These are phyloP conservation scores for Neoitamus cyanurus DNA, from an alignment of 2,888 invertebrate species.

Conservation along the genomic window DNA sequence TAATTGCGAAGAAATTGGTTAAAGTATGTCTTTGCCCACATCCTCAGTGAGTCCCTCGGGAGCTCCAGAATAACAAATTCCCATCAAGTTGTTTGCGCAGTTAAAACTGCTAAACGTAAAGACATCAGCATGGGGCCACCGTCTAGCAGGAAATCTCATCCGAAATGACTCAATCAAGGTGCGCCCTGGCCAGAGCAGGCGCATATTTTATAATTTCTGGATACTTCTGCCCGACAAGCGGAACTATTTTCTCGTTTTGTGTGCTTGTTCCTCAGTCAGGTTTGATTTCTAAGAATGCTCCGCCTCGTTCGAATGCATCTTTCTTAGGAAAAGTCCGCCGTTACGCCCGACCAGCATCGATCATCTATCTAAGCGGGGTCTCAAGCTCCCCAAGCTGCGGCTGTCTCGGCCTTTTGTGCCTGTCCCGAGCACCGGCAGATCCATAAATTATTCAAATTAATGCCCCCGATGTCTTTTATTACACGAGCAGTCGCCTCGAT, in stretches of 20 bases:
- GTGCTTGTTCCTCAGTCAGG: background rate
- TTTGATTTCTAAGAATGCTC: background rate
- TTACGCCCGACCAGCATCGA: background rate
- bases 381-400: background rate
- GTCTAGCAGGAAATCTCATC: background rate
- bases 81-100: background rate
- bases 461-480: constrained; percentile 9
- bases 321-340: background rate
- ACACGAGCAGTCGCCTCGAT: background rate
- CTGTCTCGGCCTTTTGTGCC: background rate
- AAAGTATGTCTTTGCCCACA: background rate
- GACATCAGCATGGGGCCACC: background rate
- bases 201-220: background rate
- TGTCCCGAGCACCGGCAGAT: background rate
- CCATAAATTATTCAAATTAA: constrained; percentile 23
- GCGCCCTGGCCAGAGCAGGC: background rate
- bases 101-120: background rate
- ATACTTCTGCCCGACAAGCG: background rate
- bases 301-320: background rate
- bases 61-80: background rate
- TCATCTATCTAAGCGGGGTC: background rate
- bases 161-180: background rate
- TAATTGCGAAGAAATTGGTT: too few species aligned
- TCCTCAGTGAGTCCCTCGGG: background rate
- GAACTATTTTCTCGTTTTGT: background rate